Conservation (phyloP, 2,113 vertebrate genomes). For the Sigmodon hispidus region DNA sequence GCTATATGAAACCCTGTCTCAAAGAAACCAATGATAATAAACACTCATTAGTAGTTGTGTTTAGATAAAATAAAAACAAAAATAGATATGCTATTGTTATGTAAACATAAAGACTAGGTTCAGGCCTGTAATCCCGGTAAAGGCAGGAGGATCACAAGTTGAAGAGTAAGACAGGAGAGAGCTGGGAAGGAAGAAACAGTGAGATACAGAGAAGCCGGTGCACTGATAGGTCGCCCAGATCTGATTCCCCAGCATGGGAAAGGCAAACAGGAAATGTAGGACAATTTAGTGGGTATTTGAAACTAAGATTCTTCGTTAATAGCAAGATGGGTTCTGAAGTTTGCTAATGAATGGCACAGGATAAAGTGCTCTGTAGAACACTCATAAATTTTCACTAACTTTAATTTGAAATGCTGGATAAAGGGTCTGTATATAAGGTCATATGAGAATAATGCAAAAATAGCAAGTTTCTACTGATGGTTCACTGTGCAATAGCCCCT, state of each 20-base stretch:
- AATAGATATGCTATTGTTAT: conserved; percentile 3
- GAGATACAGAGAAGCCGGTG: not conserved
- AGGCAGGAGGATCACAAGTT: not conserved
- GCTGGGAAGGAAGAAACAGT: not conserved
- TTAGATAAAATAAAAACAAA: conserved; percentile 49
- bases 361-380: not conserved
- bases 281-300: not conserved
- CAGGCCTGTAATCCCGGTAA: not conserved
- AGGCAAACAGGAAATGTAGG: not conserved
- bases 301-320: conserved; percentile 41
- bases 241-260: not conserved
- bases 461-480: not conserved
- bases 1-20: not conserved
- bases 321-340: not conserved
- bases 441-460: not conserved
- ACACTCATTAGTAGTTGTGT: conserved; percentile 3
- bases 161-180: not conserved
- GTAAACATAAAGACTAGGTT: not conserved
- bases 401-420: not conserved
- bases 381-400: not conserved
- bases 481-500: not conserved
- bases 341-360: not conserved
- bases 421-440: not conserved
- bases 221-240: not conserved
- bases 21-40: not conserved